Conservation (phyloP, 2,797 vertebrate genomes). For the Gymnocypris eckloni region DNA sequence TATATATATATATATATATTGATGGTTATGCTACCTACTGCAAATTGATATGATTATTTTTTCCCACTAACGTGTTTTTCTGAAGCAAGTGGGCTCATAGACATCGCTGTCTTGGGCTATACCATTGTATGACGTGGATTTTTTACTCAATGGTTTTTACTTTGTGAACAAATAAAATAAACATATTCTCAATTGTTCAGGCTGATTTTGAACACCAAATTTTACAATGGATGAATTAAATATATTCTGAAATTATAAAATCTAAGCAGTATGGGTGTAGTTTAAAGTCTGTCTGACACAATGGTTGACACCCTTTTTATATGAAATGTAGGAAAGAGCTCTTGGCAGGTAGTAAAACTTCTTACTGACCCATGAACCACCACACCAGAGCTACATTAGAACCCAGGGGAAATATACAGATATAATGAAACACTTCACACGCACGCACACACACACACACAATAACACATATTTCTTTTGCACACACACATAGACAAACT, state of each 20-base stretch:
- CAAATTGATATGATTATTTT: conserved; percentile 3
- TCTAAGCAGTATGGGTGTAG: conserved; percentile 40
- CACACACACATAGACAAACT: conserved; percentile 65
- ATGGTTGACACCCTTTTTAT: conserved; percentile 60
- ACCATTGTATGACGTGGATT: conserved; percentile 17
- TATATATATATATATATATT: background rate
- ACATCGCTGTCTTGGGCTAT: background rate
- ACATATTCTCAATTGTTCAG: conserved; percentile 58
- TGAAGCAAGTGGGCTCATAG: conserved; percentile 6
- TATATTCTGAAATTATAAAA: conserved; percentile 56
- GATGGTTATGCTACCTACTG: conserved; percentile 8
- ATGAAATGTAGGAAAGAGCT: conserved; percentile 59
- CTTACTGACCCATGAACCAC: conserved; percentile 56
- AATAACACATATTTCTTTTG: conserved; percentile 17
- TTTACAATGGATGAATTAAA: conserved; percentile 52
- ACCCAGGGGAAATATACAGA: conserved; percentile 69
- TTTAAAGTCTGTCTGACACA: conserved; percentile 57
- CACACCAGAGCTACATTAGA: conserved; percentile 64
- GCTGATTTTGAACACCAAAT: conserved; percentile 43
- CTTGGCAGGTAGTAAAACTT: conserved; percentile 63
- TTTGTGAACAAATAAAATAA: conserved; percentile 60
- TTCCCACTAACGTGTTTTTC: background rate
- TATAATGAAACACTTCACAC: conserved; percentile 64
- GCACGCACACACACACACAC: conserved; percentile 49
- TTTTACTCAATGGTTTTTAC: conserved; percentile 25